Conservation (phyloP, 2,797 vertebrate genomes). For the Jordanella pulchra region DNA sequence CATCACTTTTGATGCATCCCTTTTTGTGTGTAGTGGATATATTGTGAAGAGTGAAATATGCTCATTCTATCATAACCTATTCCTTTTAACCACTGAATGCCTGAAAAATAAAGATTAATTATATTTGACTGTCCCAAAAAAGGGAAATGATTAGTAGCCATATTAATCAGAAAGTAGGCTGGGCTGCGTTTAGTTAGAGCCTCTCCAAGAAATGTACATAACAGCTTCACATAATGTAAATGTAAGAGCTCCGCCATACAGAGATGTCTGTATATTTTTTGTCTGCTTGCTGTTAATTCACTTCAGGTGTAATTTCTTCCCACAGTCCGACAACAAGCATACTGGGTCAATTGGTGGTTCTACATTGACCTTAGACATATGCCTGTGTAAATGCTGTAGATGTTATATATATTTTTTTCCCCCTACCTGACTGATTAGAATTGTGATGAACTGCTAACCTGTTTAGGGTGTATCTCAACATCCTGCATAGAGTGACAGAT, state of each 20-base stretch:
- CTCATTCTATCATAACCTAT: neutral
- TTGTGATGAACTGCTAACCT: neutral
- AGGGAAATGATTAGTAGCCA: neutral
- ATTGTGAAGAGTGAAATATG: neutral
- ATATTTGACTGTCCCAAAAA: neutral
- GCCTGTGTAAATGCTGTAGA: neutral
- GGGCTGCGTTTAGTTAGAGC: neutral
- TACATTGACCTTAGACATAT: neutral
- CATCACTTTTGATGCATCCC: too few species aligned
- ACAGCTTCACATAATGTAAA: too few species aligned
- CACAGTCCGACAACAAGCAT: neutral
- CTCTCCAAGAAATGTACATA: neutral
- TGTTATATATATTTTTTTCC: neutral
- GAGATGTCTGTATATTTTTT: neutral
- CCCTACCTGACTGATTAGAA: neutral
- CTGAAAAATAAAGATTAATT: neutral
- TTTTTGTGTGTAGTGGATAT: too few species aligned
- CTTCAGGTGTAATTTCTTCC: neutral
- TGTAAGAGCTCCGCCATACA: neutral
- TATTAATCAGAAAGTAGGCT: neutral
- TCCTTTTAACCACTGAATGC: neutral
- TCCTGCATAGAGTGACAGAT: constrained; percentile 1
- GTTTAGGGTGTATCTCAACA: neutral
- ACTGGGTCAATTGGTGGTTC: neutral
- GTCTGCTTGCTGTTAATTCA: neutral